phyloP scores from a whole-genome alignment of 2,113 vertebrate genomes.

The Brevimyrus niger region DNA sequence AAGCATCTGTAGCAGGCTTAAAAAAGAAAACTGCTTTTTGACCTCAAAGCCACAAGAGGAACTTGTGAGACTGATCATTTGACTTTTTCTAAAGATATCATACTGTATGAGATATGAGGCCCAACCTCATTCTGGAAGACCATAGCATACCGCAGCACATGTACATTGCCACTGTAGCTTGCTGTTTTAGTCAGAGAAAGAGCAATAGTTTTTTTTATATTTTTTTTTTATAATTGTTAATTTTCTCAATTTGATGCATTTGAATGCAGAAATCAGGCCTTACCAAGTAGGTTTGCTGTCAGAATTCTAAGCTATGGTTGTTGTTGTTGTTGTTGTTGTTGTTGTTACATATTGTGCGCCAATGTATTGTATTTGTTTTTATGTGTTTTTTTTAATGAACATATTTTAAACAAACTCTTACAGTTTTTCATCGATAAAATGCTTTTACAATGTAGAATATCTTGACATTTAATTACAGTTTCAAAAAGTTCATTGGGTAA shows the following conservation, averaged over 20 bases:
- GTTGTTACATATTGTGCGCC: neutral
- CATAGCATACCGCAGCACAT: conserved; percentile 42
- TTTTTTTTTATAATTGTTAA: neutral
- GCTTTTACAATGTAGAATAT: neutral
- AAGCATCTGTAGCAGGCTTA: neutral
- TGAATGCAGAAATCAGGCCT: neutral
- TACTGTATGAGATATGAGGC: conserved; percentile 19
- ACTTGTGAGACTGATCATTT: conserved; percentile 27
- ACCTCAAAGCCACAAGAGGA: conserved; percentile 30
- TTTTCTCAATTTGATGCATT: neutral
- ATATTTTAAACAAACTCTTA: neutral
- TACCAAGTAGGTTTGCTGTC: neutral
- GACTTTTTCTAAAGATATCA: conserved; percentile 15
- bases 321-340: neutral
- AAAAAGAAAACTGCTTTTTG: conserved; percentile 30
- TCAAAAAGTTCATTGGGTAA: neutral
- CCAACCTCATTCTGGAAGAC: conserved; percentile 32
- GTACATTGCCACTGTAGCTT: conserved; percentile 39
- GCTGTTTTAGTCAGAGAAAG: conserved; percentile 23
- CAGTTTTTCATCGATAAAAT: neutral
- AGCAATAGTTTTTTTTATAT: neutral
- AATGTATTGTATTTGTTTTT: neutral
- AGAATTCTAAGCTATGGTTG: neutral
- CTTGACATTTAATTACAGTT: neutral
- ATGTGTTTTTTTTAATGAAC: neutral